A percentile compares a stretch with the other conserved stretches of the same genome.
Evolutionary conservation across 2,797 vertebrate species (phyloP).

Genomic region (Nannoperca obscura): DNA sequence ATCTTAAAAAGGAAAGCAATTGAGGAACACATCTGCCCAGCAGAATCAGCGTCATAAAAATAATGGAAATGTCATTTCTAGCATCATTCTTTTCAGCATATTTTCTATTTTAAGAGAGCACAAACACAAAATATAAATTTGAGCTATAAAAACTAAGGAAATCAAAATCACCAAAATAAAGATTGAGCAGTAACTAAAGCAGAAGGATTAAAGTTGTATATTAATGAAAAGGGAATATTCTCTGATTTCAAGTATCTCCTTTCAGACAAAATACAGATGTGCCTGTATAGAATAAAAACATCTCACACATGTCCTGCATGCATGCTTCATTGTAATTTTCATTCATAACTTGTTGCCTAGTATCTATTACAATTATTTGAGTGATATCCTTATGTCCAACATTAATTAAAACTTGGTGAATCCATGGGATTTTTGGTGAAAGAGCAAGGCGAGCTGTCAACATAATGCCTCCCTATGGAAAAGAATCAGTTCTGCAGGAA

Average conservation of each 20-base stretch:
- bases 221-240: slow-evolving; percentile 71
- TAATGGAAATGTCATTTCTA: slow-evolving; percentile 81
- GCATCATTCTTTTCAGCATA: slow-evolving; percentile 63
- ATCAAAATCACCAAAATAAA: slow-evolving; percentile 74
- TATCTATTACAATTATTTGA: slow-evolving; percentile 57
- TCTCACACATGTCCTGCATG: slow-evolving; percentile 99
- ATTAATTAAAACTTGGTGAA: slow-evolving; percentile 44
- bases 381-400: slow-evolving; percentile 43
- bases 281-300: slow-evolving; percentile 91
- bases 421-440: slow-evolving; percentile 47
- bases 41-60: slow-evolving; percentile 90
- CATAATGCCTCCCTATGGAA: slow-evolving; percentile 47
- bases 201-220: slow-evolving; percentile 50
- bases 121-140: slow-evolving; percentile 66
- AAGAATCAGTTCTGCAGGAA: slow-evolving; percentile 50
- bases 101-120: slow-evolving; percentile 83
- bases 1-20: slow-evolving; percentile 81
- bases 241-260: slow-evolving; percentile 86
- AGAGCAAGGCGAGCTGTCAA: slow-evolving; percentile 48
- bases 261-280: slow-evolving; percentile 89
- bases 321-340: slow-evolving; percentile 89
- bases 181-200: slow-evolving; percentile 63
- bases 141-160: slow-evolving; percentile 66
- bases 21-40: slow-evolving; percentile 92
- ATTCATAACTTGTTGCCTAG: slow-evolving; percentile 55